Evolutionary conservation across 2,797 vertebrate genomes (phyloP), one percentile per base, ranked within the genome.

Genomic region (Hirundo rustica): DNA sequence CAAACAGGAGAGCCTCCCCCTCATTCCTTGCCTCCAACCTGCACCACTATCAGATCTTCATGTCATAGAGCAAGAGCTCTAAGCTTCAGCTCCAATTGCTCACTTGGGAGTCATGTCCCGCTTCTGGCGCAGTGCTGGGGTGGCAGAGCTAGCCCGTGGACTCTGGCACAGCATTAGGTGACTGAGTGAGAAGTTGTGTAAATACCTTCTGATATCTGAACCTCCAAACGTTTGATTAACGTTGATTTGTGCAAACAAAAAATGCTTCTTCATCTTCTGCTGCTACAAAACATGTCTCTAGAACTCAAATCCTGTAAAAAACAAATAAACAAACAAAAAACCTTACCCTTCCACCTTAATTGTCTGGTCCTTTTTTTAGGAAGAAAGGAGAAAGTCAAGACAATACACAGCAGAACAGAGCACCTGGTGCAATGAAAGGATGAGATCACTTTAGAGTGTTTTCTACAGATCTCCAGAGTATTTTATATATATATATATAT

Each of bases 291-390:
- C 29, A 62, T 3, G 8, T 44, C 3, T 30, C 9, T 48, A 73
- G 10, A 30, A 70, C 4, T 2, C 21, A 58, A 58, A 73, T 54
- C 70, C 16, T 23, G 67, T 36, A 19, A 68, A 58, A 76, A 66
- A 38, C 38, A 38, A 38, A 38, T 11, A 38, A 38, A 38, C 11
- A 38, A 38, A 10, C 10, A 38, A 62, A 82, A 78, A 48, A 0
- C 11, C 16, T 20, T 11, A 1, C 2, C 9, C 1, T 6, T 83
- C 7, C 3, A 7, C 13, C 13, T 3, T 23, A 29, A 53, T 74
- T 26, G 11, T 13, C 38, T 32, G 27, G 6, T 13, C 91, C 42
- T 93, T 64, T 27, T 16, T 70, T 60, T 42, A 58, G 29, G 7
- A 85, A 57, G 23, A 36, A 53, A 65, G 38, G 10, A 72, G 11